Conservation (phyloP, 2,888 invertebrate genomes). For the Drosophila rellima region DNA sequence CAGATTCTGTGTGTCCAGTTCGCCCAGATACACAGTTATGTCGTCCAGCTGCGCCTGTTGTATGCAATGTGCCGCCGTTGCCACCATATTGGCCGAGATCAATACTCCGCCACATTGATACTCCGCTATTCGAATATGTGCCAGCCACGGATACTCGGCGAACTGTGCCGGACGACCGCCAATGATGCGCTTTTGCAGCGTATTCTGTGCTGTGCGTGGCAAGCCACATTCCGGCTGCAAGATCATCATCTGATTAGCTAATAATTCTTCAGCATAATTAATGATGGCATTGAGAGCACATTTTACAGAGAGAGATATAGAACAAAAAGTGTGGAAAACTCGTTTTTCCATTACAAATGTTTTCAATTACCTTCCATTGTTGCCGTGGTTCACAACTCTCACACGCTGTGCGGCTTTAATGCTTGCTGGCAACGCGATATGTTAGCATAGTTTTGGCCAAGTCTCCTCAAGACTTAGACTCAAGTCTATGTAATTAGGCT, state of each 20-base stretch:
- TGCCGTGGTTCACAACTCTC: slow-evolving; percentile 4
- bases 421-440: background rate
- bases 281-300: slow-evolving; percentile 35
- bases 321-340: slow-evolving; percentile 29
- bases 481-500: slow-evolving; percentile 1
- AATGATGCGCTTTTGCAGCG: slow-evolving; percentile 91
- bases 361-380: slow-evolving; percentile 43
- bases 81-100: slow-evolving; percentile 90
- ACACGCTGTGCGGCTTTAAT: slow-evolving; percentile 14
- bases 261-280: slow-evolving; percentile 35
- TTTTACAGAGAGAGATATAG: background rate
- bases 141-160: slow-evolving; percentile 93
- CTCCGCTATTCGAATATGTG: slow-evolving; percentile 92
- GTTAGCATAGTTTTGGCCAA: slow-evolving; percentile 9
- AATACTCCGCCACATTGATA: slow-evolving; percentile 94
- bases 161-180: slow-evolving; percentile 92
- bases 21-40: slow-evolving; percentile 92
- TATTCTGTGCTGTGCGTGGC: slow-evolving; percentile 87
- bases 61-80: slow-evolving; percentile 94
- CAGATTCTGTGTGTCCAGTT: slow-evolving; percentile 91
- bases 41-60: slow-evolving; percentile 91
- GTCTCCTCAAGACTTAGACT: slow-evolving; percentile 10
- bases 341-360: slow-evolving; percentile 30
- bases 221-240: slow-evolving; percentile 89
- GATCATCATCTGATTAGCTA: slow-evolving; percentile 30